Evolutionary conservation across 64 coral and sea anemone genomes (phyloP).

Genomic region (Dendronephthya gigantea): DNA sequence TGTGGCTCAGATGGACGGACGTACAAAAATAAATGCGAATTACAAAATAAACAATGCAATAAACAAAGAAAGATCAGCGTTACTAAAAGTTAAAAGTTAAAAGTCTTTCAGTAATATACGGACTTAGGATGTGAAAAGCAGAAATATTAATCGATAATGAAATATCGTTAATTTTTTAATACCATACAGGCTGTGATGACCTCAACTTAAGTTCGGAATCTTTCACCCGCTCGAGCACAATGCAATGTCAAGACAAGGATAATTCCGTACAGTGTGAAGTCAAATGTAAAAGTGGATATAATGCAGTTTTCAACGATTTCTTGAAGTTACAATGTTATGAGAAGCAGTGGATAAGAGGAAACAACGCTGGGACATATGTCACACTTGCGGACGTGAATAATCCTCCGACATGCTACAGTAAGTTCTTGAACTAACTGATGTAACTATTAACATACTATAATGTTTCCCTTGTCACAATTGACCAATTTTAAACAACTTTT

Average conservation of each 20-base stretch:
- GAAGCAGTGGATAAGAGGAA: not conserved
- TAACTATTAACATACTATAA: not conserved
- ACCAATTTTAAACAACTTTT: too few relatives aligned
- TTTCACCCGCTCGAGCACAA: not conserved
- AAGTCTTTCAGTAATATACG: too few relatives aligned
- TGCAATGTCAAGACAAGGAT: not conserved
- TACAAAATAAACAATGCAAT: not conserved
- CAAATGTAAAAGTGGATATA: not conserved
- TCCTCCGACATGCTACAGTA: not conserved
- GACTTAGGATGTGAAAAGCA: too few relatives aligned
- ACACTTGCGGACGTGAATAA: not conserved
- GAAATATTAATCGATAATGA: too few relatives aligned
- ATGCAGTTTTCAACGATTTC: not conserved
- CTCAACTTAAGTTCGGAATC: not conserved
- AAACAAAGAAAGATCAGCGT: not conserved
- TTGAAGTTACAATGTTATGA: not conserved
- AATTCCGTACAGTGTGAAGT: not conserved
- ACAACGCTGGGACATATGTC: not conserved
- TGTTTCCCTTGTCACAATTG: not conserved
- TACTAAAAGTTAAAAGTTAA: not conserved
- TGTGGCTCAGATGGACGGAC: constrained; percentile 3
- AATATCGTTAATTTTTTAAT: too few relatives aligned
- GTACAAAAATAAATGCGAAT: not conserved
- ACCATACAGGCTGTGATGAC: too few relatives aligned
- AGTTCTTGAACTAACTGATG: not conserved